phyloP scores from a whole-genome alignment of 2,113 vertebrate genomes.

The human region DNA sequence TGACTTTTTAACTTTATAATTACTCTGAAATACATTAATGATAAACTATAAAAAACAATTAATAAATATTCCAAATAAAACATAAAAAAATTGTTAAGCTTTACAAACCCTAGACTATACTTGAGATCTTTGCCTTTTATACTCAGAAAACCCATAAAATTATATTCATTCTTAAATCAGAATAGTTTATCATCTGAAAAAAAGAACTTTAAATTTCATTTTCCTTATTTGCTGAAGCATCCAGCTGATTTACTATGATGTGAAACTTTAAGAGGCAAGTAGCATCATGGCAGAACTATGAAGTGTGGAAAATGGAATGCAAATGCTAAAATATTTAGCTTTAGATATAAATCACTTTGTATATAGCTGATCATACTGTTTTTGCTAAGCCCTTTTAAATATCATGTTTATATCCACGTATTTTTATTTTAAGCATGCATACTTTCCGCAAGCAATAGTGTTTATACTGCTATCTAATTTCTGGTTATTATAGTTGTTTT shows the following conservation, averaged over 20 bases:
- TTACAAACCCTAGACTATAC: neutral
- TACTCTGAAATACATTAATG: neutral
- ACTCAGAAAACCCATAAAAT: neutral
- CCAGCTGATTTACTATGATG: neutral
- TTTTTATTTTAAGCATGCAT: conserved; percentile 52
- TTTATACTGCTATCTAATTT: conserved; percentile 55
- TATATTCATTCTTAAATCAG: neutral
- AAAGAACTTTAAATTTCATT: neutral
- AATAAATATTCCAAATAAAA: neutral
- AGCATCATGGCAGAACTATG: neutral
- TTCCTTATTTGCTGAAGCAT: neutral
- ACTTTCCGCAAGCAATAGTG: conserved; percentile 27
- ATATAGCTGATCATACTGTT: neutral
- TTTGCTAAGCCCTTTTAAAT: conserved; percentile 47
- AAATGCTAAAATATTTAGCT: neutral
- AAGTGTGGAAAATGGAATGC: neutral
- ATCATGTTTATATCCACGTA: conserved; percentile 46
- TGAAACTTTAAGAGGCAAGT: neutral
- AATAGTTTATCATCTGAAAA: neutral
- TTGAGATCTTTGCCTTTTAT: neutral
- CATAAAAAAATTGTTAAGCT: neutral
- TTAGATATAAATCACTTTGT: neutral
- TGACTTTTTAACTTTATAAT: neutral
- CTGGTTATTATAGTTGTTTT: conserved; percentile 70
- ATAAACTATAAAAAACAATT: neutral